Conservation (phyloP, 2,888 invertebrate species). For the Autographa gamma region DNA sequence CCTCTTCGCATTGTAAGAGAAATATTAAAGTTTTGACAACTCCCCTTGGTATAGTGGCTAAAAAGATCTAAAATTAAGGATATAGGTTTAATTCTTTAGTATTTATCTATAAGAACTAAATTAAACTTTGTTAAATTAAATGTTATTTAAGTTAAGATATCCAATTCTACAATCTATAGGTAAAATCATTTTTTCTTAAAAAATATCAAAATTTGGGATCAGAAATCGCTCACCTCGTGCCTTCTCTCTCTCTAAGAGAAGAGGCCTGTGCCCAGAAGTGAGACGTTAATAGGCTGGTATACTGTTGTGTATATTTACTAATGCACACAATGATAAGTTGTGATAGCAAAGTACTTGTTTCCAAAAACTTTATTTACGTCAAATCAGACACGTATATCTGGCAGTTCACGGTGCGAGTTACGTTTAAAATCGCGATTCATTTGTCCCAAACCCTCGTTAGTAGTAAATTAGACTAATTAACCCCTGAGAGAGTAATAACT, state of each 20-base stretch:
- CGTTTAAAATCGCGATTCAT: conserved; percentile 54
- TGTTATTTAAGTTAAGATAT: too few relatives aligned
- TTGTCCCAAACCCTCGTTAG: conserved; percentile 60
- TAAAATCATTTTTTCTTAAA: too few relatives aligned
- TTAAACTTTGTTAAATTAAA: too few relatives aligned
- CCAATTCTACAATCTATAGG: too few relatives aligned
- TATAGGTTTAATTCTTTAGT: background rate
- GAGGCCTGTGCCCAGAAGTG: too few relatives aligned
- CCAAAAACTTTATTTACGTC: conserved; percentile 29
- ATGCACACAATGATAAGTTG: too few relatives aligned
- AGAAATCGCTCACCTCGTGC: too few relatives aligned
- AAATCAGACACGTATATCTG: conserved; percentile 36
- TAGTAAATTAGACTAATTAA: conserved; percentile 72
- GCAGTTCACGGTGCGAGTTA: conserved; percentile 28
- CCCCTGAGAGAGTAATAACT: conserved; percentile 70
- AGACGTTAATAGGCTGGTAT: too few relatives aligned
- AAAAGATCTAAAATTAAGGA: background rate
- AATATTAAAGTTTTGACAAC: conserved; percentile 59
- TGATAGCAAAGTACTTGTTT: conserved; percentile 2
- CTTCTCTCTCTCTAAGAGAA: too few relatives aligned
- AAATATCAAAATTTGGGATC: too few relatives aligned
- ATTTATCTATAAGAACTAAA: too few relatives aligned
- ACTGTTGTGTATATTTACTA: too few relatives aligned
- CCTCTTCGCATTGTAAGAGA: conserved; percentile 60
- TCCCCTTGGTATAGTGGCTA: background rate